Conservation (phyloP, 2,888 invertebrate genomes). For the Cinara cedri region DNA sequence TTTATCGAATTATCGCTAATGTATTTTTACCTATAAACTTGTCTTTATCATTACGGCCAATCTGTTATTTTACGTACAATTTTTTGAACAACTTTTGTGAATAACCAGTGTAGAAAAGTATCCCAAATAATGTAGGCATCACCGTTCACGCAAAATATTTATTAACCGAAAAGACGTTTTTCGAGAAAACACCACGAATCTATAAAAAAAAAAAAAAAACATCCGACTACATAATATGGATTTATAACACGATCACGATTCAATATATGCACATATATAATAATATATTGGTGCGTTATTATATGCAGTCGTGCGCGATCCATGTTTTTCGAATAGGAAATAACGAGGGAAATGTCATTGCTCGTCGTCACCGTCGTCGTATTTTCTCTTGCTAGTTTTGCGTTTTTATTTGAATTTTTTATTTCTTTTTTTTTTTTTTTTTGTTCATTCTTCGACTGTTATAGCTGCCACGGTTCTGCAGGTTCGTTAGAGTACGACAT, state of each 20-base stretch:
- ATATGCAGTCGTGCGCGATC: neutral
- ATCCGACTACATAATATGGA: too few species aligned
- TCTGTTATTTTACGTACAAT: too few species aligned
- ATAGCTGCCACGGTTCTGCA: neutral
- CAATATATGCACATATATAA: neutral
- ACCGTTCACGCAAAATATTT: too few species aligned
- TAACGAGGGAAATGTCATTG: constrained; percentile 44
- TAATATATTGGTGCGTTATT: neutral
- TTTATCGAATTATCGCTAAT: too few species aligned
- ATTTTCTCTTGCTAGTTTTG: constrained; percentile 12
- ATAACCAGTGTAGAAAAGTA: too few species aligned
- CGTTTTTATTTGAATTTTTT: constrained; percentile 21
- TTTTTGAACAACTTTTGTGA: too few species aligned
- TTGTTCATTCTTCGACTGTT: neutral
- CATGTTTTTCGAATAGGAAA: constrained; percentile 29
- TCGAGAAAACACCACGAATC: too few species aligned
- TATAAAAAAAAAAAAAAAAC: too few species aligned
- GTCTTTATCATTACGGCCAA: too few species aligned
- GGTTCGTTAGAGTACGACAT: constrained; percentile 47
- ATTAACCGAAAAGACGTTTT: too few species aligned
- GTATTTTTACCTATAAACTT: too few species aligned
- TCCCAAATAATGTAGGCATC: too few species aligned
- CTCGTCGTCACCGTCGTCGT: constrained; percentile 13
- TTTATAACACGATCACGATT: neutral
- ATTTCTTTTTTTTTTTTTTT: neutral